phyloP scores from a whole-genome alignment of 2,797 vertebrate species.

The Gobionotothen gibberifrons region DNA sequence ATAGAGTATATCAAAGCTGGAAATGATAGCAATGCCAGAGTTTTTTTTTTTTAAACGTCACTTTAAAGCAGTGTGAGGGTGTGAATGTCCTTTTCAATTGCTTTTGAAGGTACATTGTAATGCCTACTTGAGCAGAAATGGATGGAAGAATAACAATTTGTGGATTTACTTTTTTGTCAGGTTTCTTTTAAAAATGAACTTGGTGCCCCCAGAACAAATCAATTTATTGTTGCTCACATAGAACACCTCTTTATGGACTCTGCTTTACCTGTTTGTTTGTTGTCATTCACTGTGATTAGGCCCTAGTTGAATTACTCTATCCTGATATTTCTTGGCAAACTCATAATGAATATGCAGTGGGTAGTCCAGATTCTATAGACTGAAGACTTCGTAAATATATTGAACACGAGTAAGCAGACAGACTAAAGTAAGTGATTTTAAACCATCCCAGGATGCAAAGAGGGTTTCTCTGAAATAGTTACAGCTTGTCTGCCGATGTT shows the following conservation, averaged over 20 bases:
- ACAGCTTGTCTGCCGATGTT: neutral
- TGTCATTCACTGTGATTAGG: neutral
- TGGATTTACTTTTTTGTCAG: neutral
- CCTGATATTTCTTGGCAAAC: too few relatives aligned
- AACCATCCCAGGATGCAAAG: neutral
- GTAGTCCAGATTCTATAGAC: neutral
- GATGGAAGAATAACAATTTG: neutral
- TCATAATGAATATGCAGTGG: constrained; percentile 3
- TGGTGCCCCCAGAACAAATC: neutral
- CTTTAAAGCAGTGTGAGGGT: neutral
- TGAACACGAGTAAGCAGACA: neutral
- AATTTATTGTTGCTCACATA: neutral
- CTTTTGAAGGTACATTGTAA: neutral
- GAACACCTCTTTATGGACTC: neutral
- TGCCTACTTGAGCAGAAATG: neutral
- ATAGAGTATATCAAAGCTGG: constrained; percentile 15
- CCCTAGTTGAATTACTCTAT: neutral
- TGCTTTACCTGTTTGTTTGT: constrained; percentile 14
- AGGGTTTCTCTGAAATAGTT: neutral
- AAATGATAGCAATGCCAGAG: constrained; percentile 12
- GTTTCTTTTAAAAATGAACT: too few relatives aligned
- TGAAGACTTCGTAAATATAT: neutral
- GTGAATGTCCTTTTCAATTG: neutral
- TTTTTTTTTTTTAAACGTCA: constrained; percentile 3
- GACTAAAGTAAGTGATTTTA: neutral